phyloP scores from a whole-genome alignment of 2,113 vertebrate species.

The Porphyrio hochstetteri region DNA sequence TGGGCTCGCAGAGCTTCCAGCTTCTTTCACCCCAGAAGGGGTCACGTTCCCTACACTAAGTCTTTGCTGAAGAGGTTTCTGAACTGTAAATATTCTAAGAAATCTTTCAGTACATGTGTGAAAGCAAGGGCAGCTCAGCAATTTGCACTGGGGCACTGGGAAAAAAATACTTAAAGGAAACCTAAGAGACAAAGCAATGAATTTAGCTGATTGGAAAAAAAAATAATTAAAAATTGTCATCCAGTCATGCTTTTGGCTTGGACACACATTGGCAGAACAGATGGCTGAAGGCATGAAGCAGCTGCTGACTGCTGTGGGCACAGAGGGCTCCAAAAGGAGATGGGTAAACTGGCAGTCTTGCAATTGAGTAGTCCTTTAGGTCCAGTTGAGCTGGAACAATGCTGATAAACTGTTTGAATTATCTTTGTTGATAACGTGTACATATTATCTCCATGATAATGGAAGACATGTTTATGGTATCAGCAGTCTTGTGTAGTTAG shows the following conservation, averaged over 20 bases:
- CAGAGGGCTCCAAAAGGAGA: neutral
- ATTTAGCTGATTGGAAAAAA: neutral
- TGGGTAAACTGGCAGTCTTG: neutral
- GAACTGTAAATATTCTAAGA: neutral
- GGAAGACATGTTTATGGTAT: neutral
- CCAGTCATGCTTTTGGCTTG: neutral
- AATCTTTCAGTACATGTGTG: neutral
- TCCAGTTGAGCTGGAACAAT: conserved; percentile 7
- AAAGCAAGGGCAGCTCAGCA: conserved; percentile 6
- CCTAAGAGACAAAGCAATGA: neutral
- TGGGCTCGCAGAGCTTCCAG: neutral
- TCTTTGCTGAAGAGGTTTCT: neutral
- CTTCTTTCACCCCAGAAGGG: neutral
- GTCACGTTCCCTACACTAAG: neutral
- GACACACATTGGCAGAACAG: neutral
- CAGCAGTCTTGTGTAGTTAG: neutral
- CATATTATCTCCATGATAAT: neutral
- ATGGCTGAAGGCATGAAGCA: conserved; percentile 34
- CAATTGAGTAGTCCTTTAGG: neutral
- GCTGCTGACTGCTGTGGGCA: conserved; percentile 1
- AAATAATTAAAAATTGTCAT: neutral
- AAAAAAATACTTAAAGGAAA: conserved; percentile 27
- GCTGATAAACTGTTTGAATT: neutral
- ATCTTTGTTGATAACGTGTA: neutral
- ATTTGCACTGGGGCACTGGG: neutral